Percentiles rank a stretch among this genome's conserved stretches.
Evolutionary conservation across 1,140 invertebrate genomes (phyloP).

Genomic region (Aethina tumida): DNA sequence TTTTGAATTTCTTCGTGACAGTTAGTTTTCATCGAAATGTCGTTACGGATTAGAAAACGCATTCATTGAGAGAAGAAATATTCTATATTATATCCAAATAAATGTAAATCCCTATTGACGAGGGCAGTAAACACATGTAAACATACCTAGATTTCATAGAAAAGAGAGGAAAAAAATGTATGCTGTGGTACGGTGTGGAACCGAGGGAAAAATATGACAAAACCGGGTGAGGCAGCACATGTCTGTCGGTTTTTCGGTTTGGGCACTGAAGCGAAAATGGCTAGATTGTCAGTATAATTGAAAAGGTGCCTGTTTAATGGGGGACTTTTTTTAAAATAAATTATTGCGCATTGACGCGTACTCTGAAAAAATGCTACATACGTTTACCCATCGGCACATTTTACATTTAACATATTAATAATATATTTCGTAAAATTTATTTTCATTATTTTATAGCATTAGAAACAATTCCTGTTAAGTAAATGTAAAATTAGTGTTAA

Average conservation of each 20-base stretch:
- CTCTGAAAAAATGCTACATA: too few relatives aligned
- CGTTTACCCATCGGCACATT: too few relatives aligned
- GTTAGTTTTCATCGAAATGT: too few relatives aligned
- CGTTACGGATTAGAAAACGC: too few relatives aligned
- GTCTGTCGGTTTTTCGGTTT: constrained; percentile 32
- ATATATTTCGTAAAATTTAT: too few relatives aligned
- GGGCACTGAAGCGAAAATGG: constrained; percentile 31
- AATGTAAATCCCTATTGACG: neutral
- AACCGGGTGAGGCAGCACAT: constrained; percentile 22
- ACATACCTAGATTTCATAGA: constrained; percentile 16
- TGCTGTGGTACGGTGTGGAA: constrained; percentile 6
- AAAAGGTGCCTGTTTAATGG: constrained; percentile 33
- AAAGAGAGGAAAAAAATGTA: constrained; percentile 19
- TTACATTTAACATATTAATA: too few relatives aligned
- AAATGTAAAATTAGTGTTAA: too few relatives aligned
- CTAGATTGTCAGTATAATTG: constrained; percentile 36
- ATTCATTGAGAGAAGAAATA: neutral
- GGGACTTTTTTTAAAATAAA: constrained; percentile 27
- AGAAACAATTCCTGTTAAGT: too few relatives aligned
- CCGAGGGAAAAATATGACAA: constrained; percentile 8
- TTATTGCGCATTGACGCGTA: constrained; percentile 34
- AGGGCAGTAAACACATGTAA: constrained; percentile 12
- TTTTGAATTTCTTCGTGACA: too few relatives aligned
- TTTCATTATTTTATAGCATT: too few relatives aligned
- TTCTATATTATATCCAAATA: constrained; percentile 6